phyloP scores from a whole-genome alignment of 2,888 invertebrate species.

The Byasa hedistus region DNA sequence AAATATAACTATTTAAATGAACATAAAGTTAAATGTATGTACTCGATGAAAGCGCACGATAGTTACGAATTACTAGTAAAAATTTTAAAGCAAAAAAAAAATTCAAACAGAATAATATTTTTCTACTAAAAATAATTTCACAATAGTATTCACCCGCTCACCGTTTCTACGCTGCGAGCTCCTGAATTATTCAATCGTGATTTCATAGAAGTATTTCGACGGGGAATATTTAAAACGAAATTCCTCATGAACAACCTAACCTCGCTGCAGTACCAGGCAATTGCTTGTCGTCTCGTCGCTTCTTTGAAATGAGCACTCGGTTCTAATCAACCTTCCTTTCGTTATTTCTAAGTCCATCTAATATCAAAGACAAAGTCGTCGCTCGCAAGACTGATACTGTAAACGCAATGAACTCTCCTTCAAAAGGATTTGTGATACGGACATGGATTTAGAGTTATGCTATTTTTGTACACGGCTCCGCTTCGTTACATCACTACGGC shows the following conservation, averaged over 20 bases:
- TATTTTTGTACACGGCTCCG: conserved; percentile 56
- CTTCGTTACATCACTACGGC: no score
- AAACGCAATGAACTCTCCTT: conserved; percentile 63
- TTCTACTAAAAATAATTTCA: conserved; percentile 27
- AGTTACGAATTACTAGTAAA: conserved; percentile 25
- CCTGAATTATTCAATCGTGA: background rate
- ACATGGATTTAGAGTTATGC: conserved; percentile 47
- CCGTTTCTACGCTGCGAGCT: conserved; percentile 4
- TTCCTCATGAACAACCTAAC: no score
- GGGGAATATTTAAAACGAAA: no score
- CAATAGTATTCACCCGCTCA: background rate
- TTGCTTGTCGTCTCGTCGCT: no score
- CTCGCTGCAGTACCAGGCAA: no score
- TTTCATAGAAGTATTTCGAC: no score
- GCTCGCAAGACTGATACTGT: conserved; percentile 74
- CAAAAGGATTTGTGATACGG: conserved; percentile 69
- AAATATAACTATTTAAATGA: conserved; percentile 4
- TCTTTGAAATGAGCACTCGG: no score
- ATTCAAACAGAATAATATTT: conserved; percentile 28
- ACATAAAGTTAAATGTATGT: conserved; percentile 13
- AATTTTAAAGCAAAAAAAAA: conserved; percentile 21
- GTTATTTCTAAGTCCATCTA: conserved; percentile 1
- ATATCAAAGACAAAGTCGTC: conserved; percentile 51
- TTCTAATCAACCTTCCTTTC: no score
- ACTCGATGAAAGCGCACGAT: conserved; percentile 29